phyloP scores from a whole-genome alignment of 2,888 invertebrate genomes.

The Ormyrus nitidulus region DNA sequence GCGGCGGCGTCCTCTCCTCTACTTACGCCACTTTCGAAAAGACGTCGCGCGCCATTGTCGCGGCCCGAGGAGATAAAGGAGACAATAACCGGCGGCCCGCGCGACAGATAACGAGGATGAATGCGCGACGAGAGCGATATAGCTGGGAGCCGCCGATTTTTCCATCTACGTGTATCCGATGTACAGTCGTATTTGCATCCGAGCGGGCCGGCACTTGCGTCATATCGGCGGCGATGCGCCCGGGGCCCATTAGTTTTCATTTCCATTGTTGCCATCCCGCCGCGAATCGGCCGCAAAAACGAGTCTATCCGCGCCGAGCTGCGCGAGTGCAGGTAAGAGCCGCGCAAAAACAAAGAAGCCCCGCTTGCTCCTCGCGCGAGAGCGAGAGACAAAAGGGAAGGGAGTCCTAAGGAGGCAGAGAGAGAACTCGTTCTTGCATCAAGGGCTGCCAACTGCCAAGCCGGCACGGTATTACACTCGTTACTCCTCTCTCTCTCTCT shows the following conservation, averaged over 20 bases:
- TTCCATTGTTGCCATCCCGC: too few species aligned
- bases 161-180: not conserved
- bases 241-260: too few species aligned
- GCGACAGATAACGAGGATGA: constrained; percentile 20
- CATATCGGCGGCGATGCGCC: not conserved
- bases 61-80: constrained; percentile 20
- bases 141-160: not conserved
- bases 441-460: constrained; percentile 57
- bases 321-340: constrained; percentile 16
- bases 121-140: not conserved
- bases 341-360: constrained; percentile 50
- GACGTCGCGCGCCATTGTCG: not conserved
- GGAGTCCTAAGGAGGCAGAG: constrained; percentile 40
- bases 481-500: constrained; percentile 32
- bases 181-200: not conserved
- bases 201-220: not conserved
- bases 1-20: not conserved
- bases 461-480: constrained; percentile 49
- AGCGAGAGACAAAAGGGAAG: constrained; percentile 13
- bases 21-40: not conserved
- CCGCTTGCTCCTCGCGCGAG: constrained; percentile 2
- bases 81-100: constrained; percentile 19
- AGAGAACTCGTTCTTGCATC: constrained; percentile 54
- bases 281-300: constrained; percentile 23
- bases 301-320: constrained; percentile 31